Evolutionary conservation across 2,888 invertebrate genomes (phyloP), one percentile per base, ranked within the genome.

Genomic region (Phorcus lineatus): DNA sequence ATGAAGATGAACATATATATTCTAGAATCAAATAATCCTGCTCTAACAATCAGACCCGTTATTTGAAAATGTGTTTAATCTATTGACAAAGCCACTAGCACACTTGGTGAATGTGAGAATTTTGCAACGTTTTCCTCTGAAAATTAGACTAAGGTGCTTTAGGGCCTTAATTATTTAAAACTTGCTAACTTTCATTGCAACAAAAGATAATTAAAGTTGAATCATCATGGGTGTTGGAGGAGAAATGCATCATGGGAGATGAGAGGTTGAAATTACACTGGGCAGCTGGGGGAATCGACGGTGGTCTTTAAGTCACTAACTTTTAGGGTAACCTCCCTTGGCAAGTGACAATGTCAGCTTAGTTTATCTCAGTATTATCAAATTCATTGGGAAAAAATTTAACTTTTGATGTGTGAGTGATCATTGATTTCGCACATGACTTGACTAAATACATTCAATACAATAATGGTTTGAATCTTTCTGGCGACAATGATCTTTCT

Each of bases 141-240:
- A 70, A 70, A 70, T 70, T 70, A 70, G 36, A n/a, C 70, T 70
- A 7, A 17, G 40, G 36, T 36, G 31, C 70, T 70, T 31, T 19
- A 36, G 70, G 70, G 36, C 36, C 19, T 70, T 36, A 70, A 70
- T 31, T 70, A 70, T 70, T 70, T 70, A 70, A 31, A 70, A 70
- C 36, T 70, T 62, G 62, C 62, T 70, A 70, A 70, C 31, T 36
- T 70, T 70, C 70, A 70, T 36, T 70, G 70, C 36, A 17, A 36
- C 70, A 19, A 40, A 70, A 40, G 70, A 70, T 70, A 70, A 70
- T 70, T 70, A 70, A 70, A 70, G 70, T 70, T 70, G 70, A 70
- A 70, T 70, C 70, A 70, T 70, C 70, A 11, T 36, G 40, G 57
- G 11, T n/a, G 57, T 57, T 57, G 57, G 57, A 57, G 19, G 24